Base-by-base conservation (phyloP, 2,888 invertebrate genomes). In the Tupiocoris notatus region DNA sequence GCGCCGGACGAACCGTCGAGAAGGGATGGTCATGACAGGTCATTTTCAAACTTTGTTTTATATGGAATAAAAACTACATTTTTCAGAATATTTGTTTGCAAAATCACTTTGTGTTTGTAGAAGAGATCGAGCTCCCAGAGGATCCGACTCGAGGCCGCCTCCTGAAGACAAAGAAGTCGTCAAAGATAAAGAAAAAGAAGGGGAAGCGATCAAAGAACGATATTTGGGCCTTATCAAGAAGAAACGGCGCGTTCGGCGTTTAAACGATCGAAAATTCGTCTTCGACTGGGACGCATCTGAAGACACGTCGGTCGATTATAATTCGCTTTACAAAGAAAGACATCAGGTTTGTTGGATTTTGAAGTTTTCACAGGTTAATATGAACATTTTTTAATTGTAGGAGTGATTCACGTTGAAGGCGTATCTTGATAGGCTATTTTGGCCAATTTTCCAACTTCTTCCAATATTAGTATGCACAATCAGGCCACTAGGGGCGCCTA, bases 251-350 rank as follows among this genome's bases (percentile, higher is more conserved):
- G 95, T 97, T 0, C 87, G 99, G 18, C 88, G 98, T 78, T 86
- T 99, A 59, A 99, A 99, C 85, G 99, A 99, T 83, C 88, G 98
- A 17, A 99, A 99, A 86, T 99, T 99, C 87, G 98, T 99, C 0
- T 99, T 99, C 85, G 99, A 99, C 85, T 99, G 99, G 99, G 99
- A 99, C 86, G 97, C 96, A 0, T 93, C 94, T 0, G 99, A 99
- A 85, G 99, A 99, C 83, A 99, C 99, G 0, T 96, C 97, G 1
- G 91, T 92, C 79, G 99, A 99, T 86, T 99, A 99, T 83, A 99
- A 99, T 84, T 90, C 91, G 78, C 86, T 99, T 21, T 99, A 99
- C 83, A 98, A 98, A 84, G 96, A 98, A 81, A 88, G 94, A 66
- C 98, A 99, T 85, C 95, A 97, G 85, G 73, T 73, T 23, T 0